Evolutionary conservation across 2,797 vertebrate genomes (phyloP).

Genomic region (Hirundo rustica): DNA sequence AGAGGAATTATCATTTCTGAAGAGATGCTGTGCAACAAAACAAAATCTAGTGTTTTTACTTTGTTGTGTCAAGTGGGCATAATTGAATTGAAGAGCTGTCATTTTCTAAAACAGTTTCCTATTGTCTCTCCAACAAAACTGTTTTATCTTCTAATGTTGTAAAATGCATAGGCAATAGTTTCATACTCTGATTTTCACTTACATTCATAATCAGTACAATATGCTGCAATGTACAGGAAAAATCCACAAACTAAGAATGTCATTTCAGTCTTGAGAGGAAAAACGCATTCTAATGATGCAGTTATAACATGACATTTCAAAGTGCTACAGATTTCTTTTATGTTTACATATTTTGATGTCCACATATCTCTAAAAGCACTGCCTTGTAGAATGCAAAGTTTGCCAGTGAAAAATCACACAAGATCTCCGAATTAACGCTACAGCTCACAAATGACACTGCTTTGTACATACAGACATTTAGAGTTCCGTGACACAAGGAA

Average conservation of each 20-base stretch:
- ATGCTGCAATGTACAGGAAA: not conserved
- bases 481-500: not conserved
- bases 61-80: not conserved
- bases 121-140: constrained; percentile 3
- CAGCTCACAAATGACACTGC: not conserved
- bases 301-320: not conserved
- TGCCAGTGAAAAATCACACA: constrained; percentile 1
- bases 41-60: not conserved
- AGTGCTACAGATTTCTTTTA: not conserved
- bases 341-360: not conserved
- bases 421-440: not conserved
- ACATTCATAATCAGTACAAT: not conserved
- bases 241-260: not conserved
- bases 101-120: constrained; percentile 10
- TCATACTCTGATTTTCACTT: not conserved
- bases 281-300: not conserved
- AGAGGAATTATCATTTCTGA: constrained; percentile 17
- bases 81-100: constrained; percentile 42
- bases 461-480: not conserved
- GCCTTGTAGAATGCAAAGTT: not conserved
- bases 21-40: not conserved
- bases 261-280: not conserved
- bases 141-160: not conserved
- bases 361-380: not conserved
- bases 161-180: not conserved